Evolutionary conservation across 2,888 invertebrate genomes (phyloP), one percentile per base, ranked within the genome.

Genomic region (Thera britannica): DNA sequence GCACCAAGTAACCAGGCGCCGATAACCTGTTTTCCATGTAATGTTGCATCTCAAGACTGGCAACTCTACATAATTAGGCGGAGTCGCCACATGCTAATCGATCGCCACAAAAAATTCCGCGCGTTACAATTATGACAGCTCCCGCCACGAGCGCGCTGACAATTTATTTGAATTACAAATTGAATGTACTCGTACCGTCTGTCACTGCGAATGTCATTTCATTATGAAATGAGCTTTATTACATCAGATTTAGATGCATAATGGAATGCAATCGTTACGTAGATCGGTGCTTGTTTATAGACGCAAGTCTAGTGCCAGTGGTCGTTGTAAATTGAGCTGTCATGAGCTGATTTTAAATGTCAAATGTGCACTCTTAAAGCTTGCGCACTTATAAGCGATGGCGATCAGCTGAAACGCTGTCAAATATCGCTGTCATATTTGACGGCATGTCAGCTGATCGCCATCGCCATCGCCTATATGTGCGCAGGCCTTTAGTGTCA

Each of bases 161-260:
- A 87, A 90, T 90, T 89, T 92, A 92, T 92, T 92, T 91, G 91
- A 92, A 93, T 92, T 90, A 90, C 92, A 92, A 92, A 92, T 92
- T 86, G 88, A 86, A 90, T 38, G 66, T 66, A 58, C 51, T 38
- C 84, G 80, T 83, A 82, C 44, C 7, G 41, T 48, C 6, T 52
- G n/a, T 48, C 57, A 62, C 61, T 66, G 36, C 41, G 23, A 11
- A 12, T 51, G 3, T 23, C 5, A 2, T 59, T n/a, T 23, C 36
- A 51, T 12, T 5, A 23, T 12, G 48, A 64, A 57, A 54, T 68
- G 46, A 64, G 7, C 61, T 54, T 35, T 64, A 65, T 12, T 9
- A 2, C 38, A 5, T 2, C 11, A 36, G 1, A 2, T 12, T 61
- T 58, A 61, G 58, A 41, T 58, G 58, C 44, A 58, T 35, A 61